Evolutionary conservation across 1,140 invertebrate species (phyloP), one percentile per base, ranked within the genome.

Genomic region (Popillia japonica): DNA sequence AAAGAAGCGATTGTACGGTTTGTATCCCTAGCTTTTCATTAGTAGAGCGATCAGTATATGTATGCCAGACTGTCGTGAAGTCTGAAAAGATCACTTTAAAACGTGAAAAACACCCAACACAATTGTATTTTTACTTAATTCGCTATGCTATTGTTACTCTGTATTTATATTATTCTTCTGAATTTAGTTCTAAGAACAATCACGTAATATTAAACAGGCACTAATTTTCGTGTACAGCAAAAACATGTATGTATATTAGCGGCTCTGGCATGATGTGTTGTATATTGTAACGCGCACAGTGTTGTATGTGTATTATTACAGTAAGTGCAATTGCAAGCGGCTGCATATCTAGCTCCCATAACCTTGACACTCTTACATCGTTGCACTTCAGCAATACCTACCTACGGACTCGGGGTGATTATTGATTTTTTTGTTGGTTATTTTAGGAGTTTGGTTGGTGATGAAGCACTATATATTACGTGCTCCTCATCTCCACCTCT

Each of bases 301-400:
- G 48, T 55, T 55, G 48, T 55, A 17, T 55, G 14, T 68, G 61
- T 68, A 68, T 68, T 68, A 68, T 68, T 68, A 72, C 79, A 79
- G 75, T 82, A 83, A 82, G 82, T 85, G 82, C 83, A 83, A 85
- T 84, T 85, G 83, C 82, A 84, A 82, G 78, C 20, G 78, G 81
- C 78, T 84, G 83, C 82, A 84, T 82, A 83, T 82, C 78, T 78
- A 81, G 20, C 22, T 34, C 74, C 72, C 44, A 61, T 81, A 83
- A 83, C 84, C 84, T 85, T 85, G 84, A 85, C 84, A 85, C 84
- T 85, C 84, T 85, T 85, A 82, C 79, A 74, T 80, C 44, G 77
- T 41, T 78, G 77, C 77, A 78, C 77, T 78, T 78, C 59, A 72
- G 78, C 11, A 76, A 79, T 79, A 68, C 40, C 78, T 73, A 73